phyloP scores from a whole-genome alignment of 2,797 vertebrate species.

The Loriculus beryllinus region DNA sequence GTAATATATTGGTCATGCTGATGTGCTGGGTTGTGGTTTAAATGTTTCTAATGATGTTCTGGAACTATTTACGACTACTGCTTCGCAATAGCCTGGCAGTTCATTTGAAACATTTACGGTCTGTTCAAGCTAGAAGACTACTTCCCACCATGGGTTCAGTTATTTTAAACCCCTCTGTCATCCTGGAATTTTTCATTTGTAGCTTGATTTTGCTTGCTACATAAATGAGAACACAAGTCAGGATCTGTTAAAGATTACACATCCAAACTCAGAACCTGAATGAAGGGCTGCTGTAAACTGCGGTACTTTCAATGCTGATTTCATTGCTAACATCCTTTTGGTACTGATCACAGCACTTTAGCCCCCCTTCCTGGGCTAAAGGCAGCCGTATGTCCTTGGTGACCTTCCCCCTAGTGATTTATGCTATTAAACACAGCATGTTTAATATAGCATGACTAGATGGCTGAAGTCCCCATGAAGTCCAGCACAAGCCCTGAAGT shows the following conservation, averaged over 20 bases:
- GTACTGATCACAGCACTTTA: not conserved
- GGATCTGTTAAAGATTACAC: not conserved
- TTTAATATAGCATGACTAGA: not conserved
- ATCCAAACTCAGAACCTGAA: not conserved
- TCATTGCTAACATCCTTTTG: not conserved
- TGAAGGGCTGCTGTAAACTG: not conserved
- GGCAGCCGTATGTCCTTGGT: not conserved
- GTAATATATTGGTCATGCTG: not conserved
- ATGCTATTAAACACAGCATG: not conserved
- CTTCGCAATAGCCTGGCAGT: not conserved
- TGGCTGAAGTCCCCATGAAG: not conserved
- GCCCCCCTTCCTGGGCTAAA: not conserved
- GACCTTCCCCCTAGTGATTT: not conserved
- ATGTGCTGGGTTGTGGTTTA: not conserved
- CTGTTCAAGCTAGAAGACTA: not conserved
- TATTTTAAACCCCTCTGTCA: not conserved
- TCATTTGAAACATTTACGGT: not conserved
- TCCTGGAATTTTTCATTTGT: not conserved
- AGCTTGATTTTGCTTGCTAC: not conserved
- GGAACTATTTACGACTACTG: not conserved
- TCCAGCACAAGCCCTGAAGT: not conserved
- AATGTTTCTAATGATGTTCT: not conserved
- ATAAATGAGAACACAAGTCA: not conserved
- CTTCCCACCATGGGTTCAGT: not conserved
- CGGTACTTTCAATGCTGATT: not conserved